Evolutionary conservation across 2,113 vertebrate genomes (phyloP).

Genomic region (human (Homo sapiens)): GRCh38 chr1:149130501-149131000

Average conservation of each 20-base stretch:
- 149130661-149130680: rapidly evolving
- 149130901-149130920: background rate
- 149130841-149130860: rapidly evolving
- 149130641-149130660: too few relatives aligned
- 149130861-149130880: rapidly evolving
- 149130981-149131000: rapidly evolving
- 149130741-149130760: too few relatives aligned
- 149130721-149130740: background rate
- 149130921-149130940: rapidly evolving
- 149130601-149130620: rapidly evolving
- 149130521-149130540: rapidly evolving
- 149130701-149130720: rapidly evolving
- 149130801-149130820: rapidly evolving
- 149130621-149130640: too few relatives aligned
- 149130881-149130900: rapidly evolving
- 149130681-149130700: background rate
- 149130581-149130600: rapidly evolving
- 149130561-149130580: rapidly evolving
- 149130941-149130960: background rate
- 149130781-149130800: rapidly evolving
- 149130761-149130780: background rate
- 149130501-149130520: rapidly evolving
- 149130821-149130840: rapidly evolving
- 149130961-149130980: rapidly evolving
- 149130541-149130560: rapidly evolving